Conservation (phyloP, 2,113 vertebrate genomes). For the Circaetus cinerascens region DNA sequence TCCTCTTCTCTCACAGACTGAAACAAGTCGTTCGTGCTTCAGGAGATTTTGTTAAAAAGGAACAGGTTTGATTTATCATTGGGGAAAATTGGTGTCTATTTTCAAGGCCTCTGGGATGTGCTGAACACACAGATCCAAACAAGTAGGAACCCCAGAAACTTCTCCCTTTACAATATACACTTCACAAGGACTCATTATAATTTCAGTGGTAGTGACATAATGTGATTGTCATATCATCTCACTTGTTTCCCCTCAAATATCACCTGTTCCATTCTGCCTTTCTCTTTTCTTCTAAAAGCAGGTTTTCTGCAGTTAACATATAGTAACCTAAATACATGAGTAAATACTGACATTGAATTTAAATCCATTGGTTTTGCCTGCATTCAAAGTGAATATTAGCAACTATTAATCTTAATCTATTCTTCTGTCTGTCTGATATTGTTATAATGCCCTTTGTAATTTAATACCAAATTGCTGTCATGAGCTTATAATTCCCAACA, state of each 20-base stretch:
- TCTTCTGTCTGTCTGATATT: not conserved
- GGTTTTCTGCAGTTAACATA: not conserved
- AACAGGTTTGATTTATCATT: not conserved
- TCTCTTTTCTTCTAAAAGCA: not conserved
- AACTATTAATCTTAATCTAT: not conserved
- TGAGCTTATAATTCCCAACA: not conserved
- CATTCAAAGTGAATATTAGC: not conserved
- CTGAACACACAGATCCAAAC: not conserved
- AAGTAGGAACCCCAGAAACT: not conserved
- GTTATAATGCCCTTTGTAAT: not conserved
- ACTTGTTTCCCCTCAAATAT: not conserved
- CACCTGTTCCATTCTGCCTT: not conserved
- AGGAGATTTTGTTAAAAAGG: not conserved
- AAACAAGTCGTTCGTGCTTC: not conserved
- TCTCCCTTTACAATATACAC: not conserved
- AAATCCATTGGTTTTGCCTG: not conserved
- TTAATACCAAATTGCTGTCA: not conserved
- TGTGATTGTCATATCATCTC: not conserved
- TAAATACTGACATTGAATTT: not conserved
- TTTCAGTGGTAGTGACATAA: not conserved
- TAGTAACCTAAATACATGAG: not conserved
- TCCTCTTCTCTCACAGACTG: not conserved
- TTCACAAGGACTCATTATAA: not conserved
- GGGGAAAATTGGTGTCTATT: not conserved
- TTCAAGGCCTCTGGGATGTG: not conserved